Percentiles rank a stretch among this genome's conserved stretches.
phyloP scores from a whole-genome alignment of 2,797 vertebrate genomes.

The Tragopan temminckii region DNA sequence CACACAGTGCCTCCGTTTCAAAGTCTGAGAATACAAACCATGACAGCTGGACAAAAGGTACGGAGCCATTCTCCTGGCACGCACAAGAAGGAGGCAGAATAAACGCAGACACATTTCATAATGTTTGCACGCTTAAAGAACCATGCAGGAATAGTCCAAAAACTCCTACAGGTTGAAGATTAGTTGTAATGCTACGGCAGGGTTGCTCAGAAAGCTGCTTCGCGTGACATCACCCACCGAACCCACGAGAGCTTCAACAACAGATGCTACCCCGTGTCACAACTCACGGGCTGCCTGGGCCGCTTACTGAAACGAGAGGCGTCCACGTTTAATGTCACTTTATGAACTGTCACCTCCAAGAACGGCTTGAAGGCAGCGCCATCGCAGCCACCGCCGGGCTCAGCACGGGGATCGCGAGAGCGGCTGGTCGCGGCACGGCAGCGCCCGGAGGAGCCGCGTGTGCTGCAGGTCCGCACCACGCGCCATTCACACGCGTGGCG shows the following conservation, averaged over 20 bases:
- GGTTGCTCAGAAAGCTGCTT: not conserved
- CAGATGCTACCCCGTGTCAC: not conserved
- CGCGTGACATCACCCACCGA: not conserved
- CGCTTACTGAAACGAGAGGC: not conserved
- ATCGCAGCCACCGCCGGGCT: accelerated
- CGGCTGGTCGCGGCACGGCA: accelerated
- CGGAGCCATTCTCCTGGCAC: not conserved
- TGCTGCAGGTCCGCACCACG: accelerated
- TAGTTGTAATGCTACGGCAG: not conserved
- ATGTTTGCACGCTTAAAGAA: not conserved
- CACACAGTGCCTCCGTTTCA: not conserved
- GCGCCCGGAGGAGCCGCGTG: accelerated
- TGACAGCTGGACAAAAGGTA: not conserved
- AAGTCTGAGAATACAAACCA: not conserved
- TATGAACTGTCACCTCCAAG: not conserved
- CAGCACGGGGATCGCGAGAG: accelerated
- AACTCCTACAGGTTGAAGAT: not conserved
- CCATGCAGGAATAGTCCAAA: not conserved
- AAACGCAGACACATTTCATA: accelerated
- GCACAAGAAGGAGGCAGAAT: not conserved
- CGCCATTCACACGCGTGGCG: not conserved
- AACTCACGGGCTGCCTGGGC: slow-evolving; percentile 4
- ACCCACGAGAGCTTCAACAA: not conserved
- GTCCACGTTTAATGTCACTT: not conserved
- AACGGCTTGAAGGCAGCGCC: not conserved